Conservation (phyloP, 2,113 vertebrate species). For the Bubo bubo region DNA sequence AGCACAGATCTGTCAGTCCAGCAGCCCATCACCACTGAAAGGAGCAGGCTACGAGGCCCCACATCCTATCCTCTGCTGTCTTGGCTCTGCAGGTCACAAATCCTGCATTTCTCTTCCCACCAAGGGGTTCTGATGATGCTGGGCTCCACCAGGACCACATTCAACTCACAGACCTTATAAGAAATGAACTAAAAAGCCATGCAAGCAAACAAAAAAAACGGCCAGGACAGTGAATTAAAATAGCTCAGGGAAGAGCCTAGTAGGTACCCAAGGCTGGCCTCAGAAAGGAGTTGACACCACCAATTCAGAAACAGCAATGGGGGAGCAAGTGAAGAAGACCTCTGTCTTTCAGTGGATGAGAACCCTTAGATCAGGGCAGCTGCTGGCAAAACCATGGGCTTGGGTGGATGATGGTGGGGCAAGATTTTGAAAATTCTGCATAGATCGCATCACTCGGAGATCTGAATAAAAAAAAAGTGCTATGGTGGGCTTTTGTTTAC, state of each 20-base stretch:
- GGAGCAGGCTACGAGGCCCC: neutral
- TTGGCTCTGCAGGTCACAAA: neutral
- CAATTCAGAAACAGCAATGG: neutral
- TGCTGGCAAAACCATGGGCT: neutral
- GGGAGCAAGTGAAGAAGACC: neutral
- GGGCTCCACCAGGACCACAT: neutral
- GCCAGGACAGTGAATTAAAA: neutral
- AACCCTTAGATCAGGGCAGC: neutral
- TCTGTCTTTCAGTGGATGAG: neutral
- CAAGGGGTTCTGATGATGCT: neutral
- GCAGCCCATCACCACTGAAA: neutral
- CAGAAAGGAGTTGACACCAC: neutral
- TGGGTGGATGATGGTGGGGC: rapidly evolving
- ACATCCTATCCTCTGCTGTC: neutral
- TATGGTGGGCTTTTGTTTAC: neutral
- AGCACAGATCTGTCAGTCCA: neutral
- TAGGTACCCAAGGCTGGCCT: neutral
- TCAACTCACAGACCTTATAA: neutral
- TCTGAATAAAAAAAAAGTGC: neutral
- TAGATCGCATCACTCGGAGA: rapidly evolving
- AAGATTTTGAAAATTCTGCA: neutral
- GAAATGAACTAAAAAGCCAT: neutral
- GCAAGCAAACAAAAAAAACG: neutral
- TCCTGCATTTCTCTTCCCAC: neutral
- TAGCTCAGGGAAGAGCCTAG: neutral